Evolutionary conservation across 2,797 vertebrate genomes (phyloP), one percentile per base, ranked within the genome.

Genomic region (Anniella stebbinsi): DNA sequence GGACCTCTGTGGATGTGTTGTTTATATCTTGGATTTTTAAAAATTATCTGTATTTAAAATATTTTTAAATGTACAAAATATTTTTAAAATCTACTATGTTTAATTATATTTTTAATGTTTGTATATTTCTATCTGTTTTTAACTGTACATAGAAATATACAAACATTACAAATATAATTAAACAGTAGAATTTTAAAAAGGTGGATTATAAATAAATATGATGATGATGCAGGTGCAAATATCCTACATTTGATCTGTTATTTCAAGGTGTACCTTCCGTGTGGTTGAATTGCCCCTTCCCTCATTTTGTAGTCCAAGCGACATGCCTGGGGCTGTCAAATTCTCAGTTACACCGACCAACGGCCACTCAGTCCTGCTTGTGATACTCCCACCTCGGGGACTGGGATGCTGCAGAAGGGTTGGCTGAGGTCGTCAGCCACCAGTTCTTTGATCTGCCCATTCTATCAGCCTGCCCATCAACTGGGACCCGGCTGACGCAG

Each of bases 381-480:
- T 38, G 38, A 15, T 6, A 11, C 54, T 63, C 36, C 75, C 60
- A 4, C 12, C 86, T 54, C 4, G 23, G 51, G 33, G 30, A 23
- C 48, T 25, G 7, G 25, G n/a, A 36, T 17, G 38, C 25, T 15
- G 54, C 38, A 57, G 60, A 8, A 77, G 60, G 89, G 45, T 57
- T n/a, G 57, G 6, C n/a, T 21, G 28, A 75, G 67, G 75, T 51
- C 78, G 51, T 5, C 6, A n/a, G 23, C 69, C 33, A 4, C 69
- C 57, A 38, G 10, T 6, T 23, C 76, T 67, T 70, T 12, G 86
- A 84, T 85, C 80, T 36, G 63, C 36, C 78, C 63, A 18, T 70
- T 70, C 80, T 80, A n/a, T 54, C 89, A 3, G 82, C 36, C 89
- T 54, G 77, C 80, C 81, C 41, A 63, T 88, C 81, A n/a, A 30